Conservation (phyloP, 2,888 invertebrate genomes). For the Caenorhabditis zanzibari region DNA sequence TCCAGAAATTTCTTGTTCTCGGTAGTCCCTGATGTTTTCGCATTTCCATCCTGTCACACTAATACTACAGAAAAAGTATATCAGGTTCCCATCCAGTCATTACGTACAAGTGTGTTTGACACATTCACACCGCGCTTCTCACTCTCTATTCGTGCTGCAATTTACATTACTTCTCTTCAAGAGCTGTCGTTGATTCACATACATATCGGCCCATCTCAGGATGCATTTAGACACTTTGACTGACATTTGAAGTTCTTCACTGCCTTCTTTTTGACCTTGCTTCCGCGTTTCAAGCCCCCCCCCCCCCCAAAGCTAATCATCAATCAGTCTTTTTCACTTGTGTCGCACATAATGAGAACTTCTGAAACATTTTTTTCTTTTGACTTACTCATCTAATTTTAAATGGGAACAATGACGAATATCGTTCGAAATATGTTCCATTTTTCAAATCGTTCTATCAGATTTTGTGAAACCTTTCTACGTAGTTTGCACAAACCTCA, state of each 20-base stretch:
- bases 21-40: slow-evolving; percentile 11
- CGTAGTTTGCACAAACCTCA: not conserved
- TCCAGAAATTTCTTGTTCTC: not conserved
- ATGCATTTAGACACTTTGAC: slow-evolving; percentile 52
- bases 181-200: slow-evolving; percentile 62
- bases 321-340: slow-evolving; percentile 42
- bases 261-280: slow-evolving; percentile 46
- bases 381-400: not conserved
- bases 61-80: slow-evolving; percentile 46
- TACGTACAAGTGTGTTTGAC: slow-evolving; percentile 63
- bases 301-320: slow-evolving; percentile 29
- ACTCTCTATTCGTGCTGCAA: slow-evolving; percentile 30
- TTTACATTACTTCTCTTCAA: slow-evolving; percentile 56
- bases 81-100: slow-evolving; percentile 44
- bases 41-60: not conserved
- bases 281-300: slow-evolving; percentile 19
- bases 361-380: not conserved
- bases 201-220: slow-evolving; percentile 22
- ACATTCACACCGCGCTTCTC: slow-evolving; percentile 44
- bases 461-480: too few relatives aligned
- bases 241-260: slow-evolving; percentile 59
- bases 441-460: too few relatives aligned
- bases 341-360: slow-evolving; percentile 44
- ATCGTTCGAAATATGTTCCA: too few relatives aligned
- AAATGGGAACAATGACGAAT: not conserved